Evolutionary conservation across 2,797 vertebrate species (phyloP).

Genomic region (Caiman crocodilus): DNA sequence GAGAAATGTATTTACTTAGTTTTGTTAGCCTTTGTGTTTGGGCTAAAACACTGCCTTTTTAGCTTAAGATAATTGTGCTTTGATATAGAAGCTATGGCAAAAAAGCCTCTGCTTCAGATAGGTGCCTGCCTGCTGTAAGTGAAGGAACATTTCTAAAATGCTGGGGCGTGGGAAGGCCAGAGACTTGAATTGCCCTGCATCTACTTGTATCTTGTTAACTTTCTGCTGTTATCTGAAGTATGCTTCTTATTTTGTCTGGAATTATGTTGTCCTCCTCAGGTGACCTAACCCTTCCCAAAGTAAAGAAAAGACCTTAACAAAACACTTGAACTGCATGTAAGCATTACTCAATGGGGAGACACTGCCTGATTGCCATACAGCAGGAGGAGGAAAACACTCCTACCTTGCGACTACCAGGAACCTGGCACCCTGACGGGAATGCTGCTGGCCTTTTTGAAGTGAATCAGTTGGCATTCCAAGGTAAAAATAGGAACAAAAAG

Average conservation of each 20-base stretch:
- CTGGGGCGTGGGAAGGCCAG: rapidly evolving
- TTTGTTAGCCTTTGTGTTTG: conserved; percentile 3
- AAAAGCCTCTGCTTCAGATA: not conserved
- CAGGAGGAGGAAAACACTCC: conserved; percentile 2
- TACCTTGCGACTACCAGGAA: conserved; percentile 17
- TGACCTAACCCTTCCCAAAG: not conserved
- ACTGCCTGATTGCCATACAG: conserved; percentile 21
- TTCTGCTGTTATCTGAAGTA: not conserved
- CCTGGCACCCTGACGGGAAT: not conserved
- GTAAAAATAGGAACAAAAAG: not conserved
- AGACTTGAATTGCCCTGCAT: not conserved
- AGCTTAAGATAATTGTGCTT: not conserved
- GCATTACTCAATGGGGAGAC: not conserved
- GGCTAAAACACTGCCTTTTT: conserved; percentile 19
- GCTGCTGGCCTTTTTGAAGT: conserved; percentile 21
- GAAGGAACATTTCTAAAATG: not conserved
- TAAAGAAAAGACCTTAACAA: not conserved
- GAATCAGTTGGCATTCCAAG: not conserved
- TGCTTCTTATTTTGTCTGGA: not conserved
- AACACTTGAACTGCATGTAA: not conserved
- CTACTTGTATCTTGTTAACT: not conserved
- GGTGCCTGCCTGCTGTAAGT: not conserved
- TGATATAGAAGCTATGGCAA: not conserved
- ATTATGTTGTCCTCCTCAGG: too few relatives aligned
- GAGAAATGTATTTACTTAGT: not conserved